phyloP scores from a whole-genome alignment of 1,140 invertebrate species.

The Phymorhynchus buccinoides region DNA sequence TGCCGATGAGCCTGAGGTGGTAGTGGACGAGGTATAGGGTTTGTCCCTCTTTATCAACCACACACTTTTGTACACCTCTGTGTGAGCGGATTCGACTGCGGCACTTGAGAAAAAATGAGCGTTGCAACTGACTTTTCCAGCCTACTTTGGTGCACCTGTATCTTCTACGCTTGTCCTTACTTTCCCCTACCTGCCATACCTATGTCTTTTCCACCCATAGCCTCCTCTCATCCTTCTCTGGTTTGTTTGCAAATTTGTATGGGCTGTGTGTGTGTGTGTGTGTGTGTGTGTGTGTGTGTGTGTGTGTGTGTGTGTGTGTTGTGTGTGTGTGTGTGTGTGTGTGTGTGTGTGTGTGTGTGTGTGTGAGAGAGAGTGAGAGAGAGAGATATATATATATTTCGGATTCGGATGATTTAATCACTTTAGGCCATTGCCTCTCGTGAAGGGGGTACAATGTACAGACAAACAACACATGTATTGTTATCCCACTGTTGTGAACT shows the following conservation, averaged over 20 bases:
- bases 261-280: neutral
- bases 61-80: neutral
- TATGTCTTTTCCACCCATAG: neutral
- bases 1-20: neutral
- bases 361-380: neutral
- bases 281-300: neutral
- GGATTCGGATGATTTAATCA: no score
- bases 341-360: constrained; percentile 19
- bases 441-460: no score
- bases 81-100: neutral
- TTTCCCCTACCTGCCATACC: neutral
- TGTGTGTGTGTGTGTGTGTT: neutral
- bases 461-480: no score
- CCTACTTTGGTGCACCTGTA: no score
- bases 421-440: no score
- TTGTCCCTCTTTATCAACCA: neutral
- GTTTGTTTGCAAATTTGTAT: neutral
- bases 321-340: constrained; percentile 23
- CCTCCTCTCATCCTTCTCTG: neutral
- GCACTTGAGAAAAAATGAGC: neutral
- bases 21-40: neutral
- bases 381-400: no score
- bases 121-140: no score
- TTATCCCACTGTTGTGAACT: no score
- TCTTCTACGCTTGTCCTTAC: neutral